Percentiles rank a stretch among this genome's conserved stretches.
These are phyloP conservation scores for Watsonalla cultraria DNA, from an alignment of 2,888 invertebrate genomes.

Conservation along the genomic window DNA sequence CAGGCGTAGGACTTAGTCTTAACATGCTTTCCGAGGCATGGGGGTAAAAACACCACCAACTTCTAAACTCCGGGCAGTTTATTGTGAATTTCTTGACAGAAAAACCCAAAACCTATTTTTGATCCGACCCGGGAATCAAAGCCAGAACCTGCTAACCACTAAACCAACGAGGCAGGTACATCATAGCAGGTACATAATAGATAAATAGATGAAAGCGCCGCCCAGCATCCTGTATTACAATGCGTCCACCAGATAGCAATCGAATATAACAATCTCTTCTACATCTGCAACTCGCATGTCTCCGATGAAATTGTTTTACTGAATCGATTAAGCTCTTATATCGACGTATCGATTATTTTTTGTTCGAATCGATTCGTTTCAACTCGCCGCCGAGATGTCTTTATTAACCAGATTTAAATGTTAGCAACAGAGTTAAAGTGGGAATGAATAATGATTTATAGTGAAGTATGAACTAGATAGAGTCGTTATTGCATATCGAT, in stretches of 20 bases:
- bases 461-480: not conserved
- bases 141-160: too few relatives aligned
- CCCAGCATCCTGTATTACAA: not conserved
- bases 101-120: too few relatives aligned
- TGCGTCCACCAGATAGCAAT: conserved; percentile 13
- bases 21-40: too few relatives aligned
- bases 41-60: too few relatives aligned
- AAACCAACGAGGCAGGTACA: too few relatives aligned
- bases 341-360: conserved; percentile 64
- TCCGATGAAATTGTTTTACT: conserved; percentile 68
- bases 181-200: too few relatives aligned
- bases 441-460: conserved; percentile 13
- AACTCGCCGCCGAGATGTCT: conserved; percentile 55
- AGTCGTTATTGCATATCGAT: not conserved
- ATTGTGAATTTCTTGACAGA: too few relatives aligned
- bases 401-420: conserved; percentile 47
- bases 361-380: conserved; percentile 44
- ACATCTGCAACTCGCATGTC: conserved; percentile 51
- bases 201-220: not conserved
- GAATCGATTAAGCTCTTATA: conserved; percentile 68
- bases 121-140: too few relatives aligned
- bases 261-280: conserved; percentile 53
- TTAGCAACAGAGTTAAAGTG: conserved; percentile 13
- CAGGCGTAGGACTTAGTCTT: too few relatives aligned
- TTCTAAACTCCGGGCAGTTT: too few relatives aligned